Percentiles rank a stretch among this genome's conserved stretches.
These are phyloP conservation scores for Pyrgus malvae DNA, from an alignment of 2,888 invertebrate genomes.

Conservation along the genomic window DNA sequence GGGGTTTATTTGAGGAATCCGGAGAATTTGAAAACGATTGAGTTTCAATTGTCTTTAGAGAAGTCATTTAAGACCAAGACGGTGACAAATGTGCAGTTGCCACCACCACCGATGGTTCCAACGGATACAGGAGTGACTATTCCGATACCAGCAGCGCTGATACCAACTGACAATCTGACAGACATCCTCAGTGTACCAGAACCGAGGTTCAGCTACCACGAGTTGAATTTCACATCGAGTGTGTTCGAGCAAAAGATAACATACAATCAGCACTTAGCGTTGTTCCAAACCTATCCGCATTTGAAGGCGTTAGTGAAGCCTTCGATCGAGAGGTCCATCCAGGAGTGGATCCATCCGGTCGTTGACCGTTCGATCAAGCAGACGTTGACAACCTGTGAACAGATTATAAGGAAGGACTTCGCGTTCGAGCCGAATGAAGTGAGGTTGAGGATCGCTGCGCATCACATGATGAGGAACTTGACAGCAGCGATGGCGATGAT, in stretches of 20 bases:
- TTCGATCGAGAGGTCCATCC: constrained; percentile 93
- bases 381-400: constrained; percentile 94
- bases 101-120: constrained; percentile 7
- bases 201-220: constrained; percentile 90
- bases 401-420: constrained; percentile 96
- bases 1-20: constrained; percentile 90
- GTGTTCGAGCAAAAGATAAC: constrained; percentile 87
- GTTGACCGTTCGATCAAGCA: constrained; percentile 96
- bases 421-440: constrained; percentile 94
- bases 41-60: constrained; percentile 88
- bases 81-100: neutral
- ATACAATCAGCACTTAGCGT: constrained; percentile 85
- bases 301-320: constrained; percentile 89
- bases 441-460: constrained; percentile 91
- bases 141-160: constrained; percentile 9
- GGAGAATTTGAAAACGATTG: constrained; percentile 86
- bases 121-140: constrained; percentile 6
- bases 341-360: constrained; percentile 94
- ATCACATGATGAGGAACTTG: constrained; percentile 94
- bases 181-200: constrained; percentile 65
- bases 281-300: constrained; percentile 91
- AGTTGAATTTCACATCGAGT: constrained; percentile 87
- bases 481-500: constrained; percentile 98
- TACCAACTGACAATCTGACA: constrained; percentile 8
- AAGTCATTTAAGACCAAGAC: neutral